phyloP scores from a whole-genome alignment of 2,888 invertebrate species.

The Nymphalis c-album region DNA sequence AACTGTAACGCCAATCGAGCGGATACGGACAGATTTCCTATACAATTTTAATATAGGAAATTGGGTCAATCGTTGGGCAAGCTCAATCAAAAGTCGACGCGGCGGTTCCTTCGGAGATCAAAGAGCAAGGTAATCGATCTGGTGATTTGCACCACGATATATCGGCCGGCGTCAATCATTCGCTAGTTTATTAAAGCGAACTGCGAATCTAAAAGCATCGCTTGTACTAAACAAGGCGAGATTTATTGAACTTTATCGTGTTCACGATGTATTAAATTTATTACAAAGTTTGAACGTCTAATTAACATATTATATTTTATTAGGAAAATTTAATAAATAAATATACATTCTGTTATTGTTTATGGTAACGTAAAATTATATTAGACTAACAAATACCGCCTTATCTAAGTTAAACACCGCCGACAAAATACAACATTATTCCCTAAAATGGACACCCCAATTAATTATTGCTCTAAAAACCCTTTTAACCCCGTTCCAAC shows the following conservation, averaged over 20 bases:
- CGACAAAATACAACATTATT: constrained; percentile 39
- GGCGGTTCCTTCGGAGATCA: constrained; percentile 34
- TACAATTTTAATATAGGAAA: constrained; percentile 33
- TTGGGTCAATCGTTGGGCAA: constrained; percentile 26
- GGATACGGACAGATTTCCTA: constrained; percentile 20
- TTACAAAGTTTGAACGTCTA: neutral
- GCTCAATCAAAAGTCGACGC: constrained; percentile 29
- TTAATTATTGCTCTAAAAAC: constrained; percentile 72
- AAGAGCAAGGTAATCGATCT: constrained; percentile 34
- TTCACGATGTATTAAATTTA: neutral
- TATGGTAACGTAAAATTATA: constrained; percentile 30
- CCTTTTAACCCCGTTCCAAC: constrained; percentile 65
- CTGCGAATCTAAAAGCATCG: constrained; percentile 15
- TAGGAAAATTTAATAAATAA: neutral
- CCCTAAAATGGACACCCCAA: constrained; percentile 54
- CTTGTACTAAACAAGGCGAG: constrained; percentile 12
- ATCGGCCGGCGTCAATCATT: constrained; percentile 28
- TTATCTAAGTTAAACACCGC: constrained; percentile 35
- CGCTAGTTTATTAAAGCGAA: constrained; percentile 20
- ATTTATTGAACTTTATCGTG: constrained; percentile 4
- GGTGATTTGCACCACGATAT: constrained; percentile 31
- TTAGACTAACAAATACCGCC: constrained; percentile 29
- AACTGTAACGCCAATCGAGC: constrained; percentile 15
- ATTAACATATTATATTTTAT: neutral
- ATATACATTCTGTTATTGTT: constrained; percentile 8